Evolutionary conservation across 2,888 invertebrate species (phyloP), one percentile per base, ranked within the genome.

Genomic region (Eumacrocentrus americanus): DNA sequence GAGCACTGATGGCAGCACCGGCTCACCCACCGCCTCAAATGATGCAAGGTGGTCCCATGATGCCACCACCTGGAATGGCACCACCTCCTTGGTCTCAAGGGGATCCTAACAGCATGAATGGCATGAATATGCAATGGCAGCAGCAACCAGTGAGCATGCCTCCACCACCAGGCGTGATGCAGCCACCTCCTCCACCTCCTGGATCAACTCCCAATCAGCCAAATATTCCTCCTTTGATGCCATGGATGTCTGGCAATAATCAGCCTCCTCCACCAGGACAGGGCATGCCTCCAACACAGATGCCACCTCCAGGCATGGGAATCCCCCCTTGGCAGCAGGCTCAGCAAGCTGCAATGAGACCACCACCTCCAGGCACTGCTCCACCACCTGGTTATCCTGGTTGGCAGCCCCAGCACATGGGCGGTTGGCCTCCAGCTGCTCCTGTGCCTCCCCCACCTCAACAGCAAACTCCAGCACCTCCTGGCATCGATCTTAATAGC

Each of bases 1-100:
- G 89, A 35, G 87, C 90, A 35, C 81, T 90, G 63, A 88, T 89
- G 86, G 84, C 87, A 2, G 84, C 85, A 23, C 86, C 86, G 2
- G 83, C 84, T 35, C 82, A 83, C 64, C 78, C 79, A 7, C 81
- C 82, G 0, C 81, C 81, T 1, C 81, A 80, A 57, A 76, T 82
- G 74, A 80, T 82, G 73, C 81, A 81, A 34, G 80, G 79, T 35
- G 77, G 79, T 1, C 78, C 78, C 4, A 68, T 69, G 42, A 78
- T 81, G 70, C 82, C 82, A 69, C 83, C 82, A 1, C 83, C 84
- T 23, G 84, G 84, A 66, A 83, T 84, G 70, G 81, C 84, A 40
- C 83, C 86, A 25, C 83, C 84, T 1, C 82, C 84, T 1, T 82
- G 82, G 76, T 81, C 79, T 35, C 75, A 75, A 44, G 68, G 67